Evolutionary conservation across 2,113 vertebrate species (phyloP), one percentile per base, ranked within the genome.

Genomic region (Addax nasomaculatus): DNA sequence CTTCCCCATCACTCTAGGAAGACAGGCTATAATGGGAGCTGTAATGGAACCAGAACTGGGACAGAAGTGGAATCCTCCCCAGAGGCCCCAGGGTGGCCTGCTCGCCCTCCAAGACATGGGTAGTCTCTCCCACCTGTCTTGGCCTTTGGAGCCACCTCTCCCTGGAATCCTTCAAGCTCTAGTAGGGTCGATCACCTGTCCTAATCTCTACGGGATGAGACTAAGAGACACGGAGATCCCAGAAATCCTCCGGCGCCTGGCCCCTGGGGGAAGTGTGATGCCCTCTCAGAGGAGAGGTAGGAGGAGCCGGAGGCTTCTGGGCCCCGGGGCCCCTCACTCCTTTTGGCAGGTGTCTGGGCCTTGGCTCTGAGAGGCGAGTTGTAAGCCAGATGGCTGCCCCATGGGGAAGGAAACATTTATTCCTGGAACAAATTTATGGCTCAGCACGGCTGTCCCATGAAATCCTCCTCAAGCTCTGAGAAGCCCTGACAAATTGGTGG

Each of bases 401-500:
- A 85, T 88, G 95, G 96, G 95, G 90, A 97, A 95, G 96, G 89
- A 96, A 96, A 95, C 39, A 4, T 96, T 98, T 96, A 97, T 95
- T 96, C 88, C 93, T 93, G 92, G 53, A 96, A 97, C 85, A 84
- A 97, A 98, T 97, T 98, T 97, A 98, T 94, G 67, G 97, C 93
- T 96, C 88, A 90, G 92, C 94, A 96, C 0, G 85, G 96, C 43
- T 86, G 97, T 97, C 97, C 97, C 91, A 92, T 4, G 33, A 96
- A 96, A 97, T 97, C 90, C 93, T 97, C 94, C 79, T 96, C 85
- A 83, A 94, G 94, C 97, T 81, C 89, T 39, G 84, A 97, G 95
- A 85, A 95, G 85, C 73, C 70, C 73, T 97, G 97, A 97, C 94
- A 97, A 95, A 97, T 94, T 93, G 96, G 97, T 91, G 96, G 94